These are phyloP conservation scores for Porites lutea DNA, from an alignment of 64 coral and sea anemone species.

Conservation along the genomic window DNA sequence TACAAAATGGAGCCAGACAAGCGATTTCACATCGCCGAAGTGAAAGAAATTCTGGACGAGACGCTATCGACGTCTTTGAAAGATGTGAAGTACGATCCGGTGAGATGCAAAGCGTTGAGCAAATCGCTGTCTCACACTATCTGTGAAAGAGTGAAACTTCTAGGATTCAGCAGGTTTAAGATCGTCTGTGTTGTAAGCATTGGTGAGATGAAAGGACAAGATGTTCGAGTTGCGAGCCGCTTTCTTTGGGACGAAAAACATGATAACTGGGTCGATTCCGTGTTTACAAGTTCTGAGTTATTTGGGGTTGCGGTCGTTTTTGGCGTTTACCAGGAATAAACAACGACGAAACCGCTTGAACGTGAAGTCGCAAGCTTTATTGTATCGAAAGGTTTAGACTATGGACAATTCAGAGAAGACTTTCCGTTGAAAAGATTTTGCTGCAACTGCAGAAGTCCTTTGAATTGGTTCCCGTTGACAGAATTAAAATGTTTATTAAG, in stretches of 20 bases:
- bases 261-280: conserved; percentile 93
- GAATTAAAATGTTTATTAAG: too few relatives aligned
- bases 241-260: conserved; percentile 99
- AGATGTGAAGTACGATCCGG: conserved; percentile 75
- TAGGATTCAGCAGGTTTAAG: conserved; percentile 90
- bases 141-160: conserved; percentile 88
- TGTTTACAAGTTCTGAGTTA: conserved; percentile 81
- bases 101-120: conserved; percentile 68
- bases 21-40: conserved; percentile 82
- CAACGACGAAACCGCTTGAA: not conserved
- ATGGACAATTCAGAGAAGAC: not conserved
- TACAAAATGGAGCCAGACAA: conserved; percentile 98
- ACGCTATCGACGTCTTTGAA: conserved; percentile 79
- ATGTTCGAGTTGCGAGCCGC: conserved; percentile 88
- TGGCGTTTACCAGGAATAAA: conserved; percentile 89
- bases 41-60: conserved; percentile 90
- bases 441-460: too few relatives aligned
- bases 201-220: conserved; percentile 95
- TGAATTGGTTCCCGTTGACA: too few relatives aligned
- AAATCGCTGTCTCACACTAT: conserved; percentile 91
- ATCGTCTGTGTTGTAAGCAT: conserved; percentile 88
- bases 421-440: not conserved
- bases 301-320: conserved; percentile 93
- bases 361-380: not conserved
- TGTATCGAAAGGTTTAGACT: not conserved